Conservation (phyloP, 2,113 vertebrate genomes). For the Callipepla californica region DNA sequence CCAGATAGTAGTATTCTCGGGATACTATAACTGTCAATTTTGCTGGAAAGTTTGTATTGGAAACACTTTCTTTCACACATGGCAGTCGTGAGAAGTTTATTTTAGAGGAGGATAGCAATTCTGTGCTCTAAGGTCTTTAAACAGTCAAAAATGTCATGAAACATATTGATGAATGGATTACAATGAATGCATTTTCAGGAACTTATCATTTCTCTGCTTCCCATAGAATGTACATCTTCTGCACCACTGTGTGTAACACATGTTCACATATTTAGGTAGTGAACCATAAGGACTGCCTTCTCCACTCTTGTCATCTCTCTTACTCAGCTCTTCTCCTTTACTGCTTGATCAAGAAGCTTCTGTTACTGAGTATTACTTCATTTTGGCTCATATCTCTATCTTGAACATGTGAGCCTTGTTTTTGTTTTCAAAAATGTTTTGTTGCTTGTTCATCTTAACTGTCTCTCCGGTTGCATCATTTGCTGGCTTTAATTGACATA, state of each 20-base stretch:
- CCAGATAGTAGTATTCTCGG: not conserved
- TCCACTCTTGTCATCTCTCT: slow-evolving; percentile 30
- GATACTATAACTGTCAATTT: not conserved
- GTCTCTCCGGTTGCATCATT: slow-evolving; percentile 1
- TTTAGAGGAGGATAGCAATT: not conserved
- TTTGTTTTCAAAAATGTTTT: slow-evolving; percentile 51
- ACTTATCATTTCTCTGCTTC: slow-evolving; percentile 4
- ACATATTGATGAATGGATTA: not conserved
- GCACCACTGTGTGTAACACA: not conserved
- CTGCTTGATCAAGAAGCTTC: slow-evolving; percentile 32
- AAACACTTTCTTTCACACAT: not conserved
- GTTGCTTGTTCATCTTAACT: slow-evolving; percentile 58
- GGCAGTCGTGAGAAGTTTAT: not conserved
- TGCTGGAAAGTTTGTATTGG: not conserved
- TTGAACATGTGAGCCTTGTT: slow-evolving; percentile 24
- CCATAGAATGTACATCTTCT: not conserved
- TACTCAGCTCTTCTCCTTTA: slow-evolving; percentile 24
- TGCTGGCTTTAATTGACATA: slow-evolving; percentile 55
- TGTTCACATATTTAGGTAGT: not conserved
- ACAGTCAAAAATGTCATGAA: not conserved
- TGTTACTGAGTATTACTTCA: slow-evolving; percentile 50
- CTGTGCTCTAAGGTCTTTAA: not conserved
- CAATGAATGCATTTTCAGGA: slow-evolving; percentile 4
- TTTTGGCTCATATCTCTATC: slow-evolving; percentile 39
- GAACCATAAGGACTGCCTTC: not conserved